Evolutionary conservation across 2,797 vertebrate species (phyloP).

Genomic region (Tragelaphus eurycerus): DNA sequence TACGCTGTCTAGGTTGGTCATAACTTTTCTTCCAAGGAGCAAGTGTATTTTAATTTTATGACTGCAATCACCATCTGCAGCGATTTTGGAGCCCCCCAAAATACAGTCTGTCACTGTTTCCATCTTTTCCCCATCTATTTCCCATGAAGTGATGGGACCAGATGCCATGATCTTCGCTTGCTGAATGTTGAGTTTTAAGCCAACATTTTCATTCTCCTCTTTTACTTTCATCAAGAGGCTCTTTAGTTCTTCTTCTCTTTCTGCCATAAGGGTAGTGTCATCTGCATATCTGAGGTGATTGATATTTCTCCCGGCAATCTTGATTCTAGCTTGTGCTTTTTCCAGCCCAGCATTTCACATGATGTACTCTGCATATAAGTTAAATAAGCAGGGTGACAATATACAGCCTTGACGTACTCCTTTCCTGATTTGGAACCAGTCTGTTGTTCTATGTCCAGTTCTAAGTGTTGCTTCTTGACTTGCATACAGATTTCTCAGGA

Average conservation of each 20-base stretch:
- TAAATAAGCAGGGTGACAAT: neutral
- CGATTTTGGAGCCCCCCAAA: rapidly evolving
- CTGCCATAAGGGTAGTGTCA: neutral
- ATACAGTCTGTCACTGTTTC: neutral
- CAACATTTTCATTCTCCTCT: neutral
- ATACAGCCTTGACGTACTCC: neutral
- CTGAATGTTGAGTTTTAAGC: neutral
- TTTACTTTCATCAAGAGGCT: neutral
- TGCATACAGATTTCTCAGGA: neutral
- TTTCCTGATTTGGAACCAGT: neutral
- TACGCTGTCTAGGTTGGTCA: neutral
- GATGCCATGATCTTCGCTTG: neutral
- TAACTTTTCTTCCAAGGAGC: neutral
- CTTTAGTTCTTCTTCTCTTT: neutral
- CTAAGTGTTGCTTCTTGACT: neutral
- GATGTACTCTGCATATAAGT: neutral
- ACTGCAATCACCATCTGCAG: neutral
- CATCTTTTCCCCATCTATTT: neutral
- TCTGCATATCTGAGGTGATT: neutral
- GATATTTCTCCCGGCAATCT: neutral
- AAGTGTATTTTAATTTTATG: neutral
- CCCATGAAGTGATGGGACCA: neutral
- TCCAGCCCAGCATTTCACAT: rapidly evolving
- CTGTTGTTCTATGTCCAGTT: neutral
- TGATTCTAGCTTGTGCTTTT: neutral